Conservation (phyloP, 2,113 vertebrate genomes). For the Ailurus styani region DNA sequence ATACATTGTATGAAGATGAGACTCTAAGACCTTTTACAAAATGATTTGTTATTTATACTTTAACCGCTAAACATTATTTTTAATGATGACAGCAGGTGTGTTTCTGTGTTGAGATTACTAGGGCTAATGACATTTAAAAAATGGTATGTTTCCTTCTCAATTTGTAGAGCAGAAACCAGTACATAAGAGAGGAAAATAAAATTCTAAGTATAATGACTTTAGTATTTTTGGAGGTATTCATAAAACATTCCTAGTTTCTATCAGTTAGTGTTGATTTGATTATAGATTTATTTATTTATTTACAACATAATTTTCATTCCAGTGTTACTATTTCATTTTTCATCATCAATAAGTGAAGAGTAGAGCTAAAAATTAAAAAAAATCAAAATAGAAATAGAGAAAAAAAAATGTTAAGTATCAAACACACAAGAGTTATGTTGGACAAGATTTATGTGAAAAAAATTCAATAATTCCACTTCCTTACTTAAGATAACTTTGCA, state of each 20-base stretch:
- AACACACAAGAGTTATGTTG: background rate
- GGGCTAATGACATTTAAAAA: background rate
- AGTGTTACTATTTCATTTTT: background rate
- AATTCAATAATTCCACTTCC: background rate
- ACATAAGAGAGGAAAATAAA: background rate
- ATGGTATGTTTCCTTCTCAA: background rate
- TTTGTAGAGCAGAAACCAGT: background rate
- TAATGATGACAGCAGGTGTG: background rate
- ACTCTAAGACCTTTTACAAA: background rate
- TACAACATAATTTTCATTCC: background rate
- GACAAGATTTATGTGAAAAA: background rate
- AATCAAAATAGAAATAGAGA: background rate
- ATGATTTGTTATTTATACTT: background rate
- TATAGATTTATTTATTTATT: background rate
- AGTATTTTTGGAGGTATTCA: background rate
- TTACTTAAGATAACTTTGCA: background rate
- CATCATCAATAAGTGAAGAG: background rate
- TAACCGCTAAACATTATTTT: background rate
- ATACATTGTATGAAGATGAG: background rate
- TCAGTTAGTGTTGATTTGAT: accelerated
- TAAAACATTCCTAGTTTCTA: background rate
- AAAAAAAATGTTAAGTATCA: background rate
- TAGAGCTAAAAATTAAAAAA: background rate
- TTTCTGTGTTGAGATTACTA: background rate
- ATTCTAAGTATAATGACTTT: background rate